Evolutionary conservation across 2,888 invertebrate species (phyloP).

Genomic region (Scaeva pyrastri): DNA sequence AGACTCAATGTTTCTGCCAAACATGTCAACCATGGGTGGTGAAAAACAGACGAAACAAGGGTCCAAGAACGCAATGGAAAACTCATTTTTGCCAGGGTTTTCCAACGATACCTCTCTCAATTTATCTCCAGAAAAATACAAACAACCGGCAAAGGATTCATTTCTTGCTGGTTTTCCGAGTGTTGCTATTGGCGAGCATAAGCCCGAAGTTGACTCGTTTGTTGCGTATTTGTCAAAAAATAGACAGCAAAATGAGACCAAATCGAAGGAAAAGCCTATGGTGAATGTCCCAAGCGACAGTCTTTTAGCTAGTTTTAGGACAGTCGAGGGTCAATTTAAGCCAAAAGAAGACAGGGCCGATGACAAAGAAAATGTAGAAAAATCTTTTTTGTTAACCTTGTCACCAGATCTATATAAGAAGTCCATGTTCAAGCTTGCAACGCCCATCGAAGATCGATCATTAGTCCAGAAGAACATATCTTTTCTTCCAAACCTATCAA

Average conservation of each 20-base stretch:
- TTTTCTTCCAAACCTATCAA: constrained; percentile 5
- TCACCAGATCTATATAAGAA: background rate
- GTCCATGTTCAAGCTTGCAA: background rate
- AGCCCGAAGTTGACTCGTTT: constrained; percentile 74
- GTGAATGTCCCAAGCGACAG: background rate
- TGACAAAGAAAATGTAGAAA: constrained; percentile 7
- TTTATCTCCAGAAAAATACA: background rate
- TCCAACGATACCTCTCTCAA: background rate
- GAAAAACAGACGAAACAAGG: constrained; percentile 6
- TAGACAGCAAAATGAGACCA: background rate
- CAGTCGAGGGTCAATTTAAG: background rate
- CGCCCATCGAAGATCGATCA: background rate
- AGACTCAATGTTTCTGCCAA: constrained; percentile 44
- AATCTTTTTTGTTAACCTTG: background rate
- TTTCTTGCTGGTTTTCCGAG: constrained; percentile 62
- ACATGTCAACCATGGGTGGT: constrained; percentile 3
- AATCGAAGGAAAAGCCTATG: background rate
- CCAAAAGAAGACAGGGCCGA: background rate
- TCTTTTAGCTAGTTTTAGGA: background rate
- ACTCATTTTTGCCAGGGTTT: constrained; percentile 38
- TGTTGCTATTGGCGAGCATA: constrained; percentile 34
- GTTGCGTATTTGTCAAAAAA: constrained; percentile 7
- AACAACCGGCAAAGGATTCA: constrained; percentile 38
- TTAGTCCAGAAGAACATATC: background rate
- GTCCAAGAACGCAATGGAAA: constrained; percentile 40